Evolutionary conservation across 2,797 vertebrate genomes (phyloP), one percentile per base, ranked within the genome.

Genomic region (Hippoglossus hippoglossus): DNA sequence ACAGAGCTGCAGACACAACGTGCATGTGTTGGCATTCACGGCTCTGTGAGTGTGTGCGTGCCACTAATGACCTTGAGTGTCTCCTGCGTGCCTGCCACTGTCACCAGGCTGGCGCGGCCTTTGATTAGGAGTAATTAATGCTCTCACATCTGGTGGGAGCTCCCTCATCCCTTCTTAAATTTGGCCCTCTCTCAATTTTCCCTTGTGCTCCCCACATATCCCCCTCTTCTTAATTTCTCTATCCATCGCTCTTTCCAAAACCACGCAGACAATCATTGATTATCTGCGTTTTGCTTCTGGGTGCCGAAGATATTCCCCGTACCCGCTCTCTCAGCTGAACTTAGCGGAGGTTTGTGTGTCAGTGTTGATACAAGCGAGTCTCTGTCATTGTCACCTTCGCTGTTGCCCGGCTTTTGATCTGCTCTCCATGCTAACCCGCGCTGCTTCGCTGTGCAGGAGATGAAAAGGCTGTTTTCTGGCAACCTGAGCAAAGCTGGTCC

Each of bases 51-150:
- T 60, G 63, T 63, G 69, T 31, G 46, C 22, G 53, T 21, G 44
- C 64, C 60, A 75, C 71, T 85, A 89, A 88, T 89, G 92, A 94
- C 94, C 92, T 94, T 94, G 91, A 91, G 68, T 89, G 82, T 89
- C 80, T 91, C 85, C 79, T 83, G 78, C 77, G 53, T 78, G 78
- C 73, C 75, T 79, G 81, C 79, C 67, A 67, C 82, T 84, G 86
- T 91, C 90, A 91, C 73, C 85, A 81, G 46, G 46, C 84, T 91
- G 89, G 89, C 91, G 84, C 83, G 60, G 73, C 44, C 84, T 89
- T 92, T 94, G 91, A 94, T 92, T 87, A 90, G 90, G 75, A 89
- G 88, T 92, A 94, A 94, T 94, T 91, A 94, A 94, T 94, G 90
- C 87, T 84, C 75, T 77, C 84, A 91, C 93, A 91, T 94, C 92